Base-by-base conservation (phyloP, 2,797 vertebrate genomes). In the Ammospiza maritima region DNA sequence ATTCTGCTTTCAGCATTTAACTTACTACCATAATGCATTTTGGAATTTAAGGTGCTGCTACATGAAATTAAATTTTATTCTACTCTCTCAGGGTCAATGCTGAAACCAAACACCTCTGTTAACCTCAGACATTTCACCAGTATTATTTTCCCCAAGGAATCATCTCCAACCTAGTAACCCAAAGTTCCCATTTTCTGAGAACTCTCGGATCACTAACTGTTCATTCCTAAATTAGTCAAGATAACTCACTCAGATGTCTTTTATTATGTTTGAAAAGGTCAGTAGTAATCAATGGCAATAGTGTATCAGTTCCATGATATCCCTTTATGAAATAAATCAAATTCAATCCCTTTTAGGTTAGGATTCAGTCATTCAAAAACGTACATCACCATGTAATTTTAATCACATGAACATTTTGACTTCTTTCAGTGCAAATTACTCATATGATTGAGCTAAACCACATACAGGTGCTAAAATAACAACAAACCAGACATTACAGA, bases 181-280 rank as follows among this genome's bases (percentile, higher is more conserved):
- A 53, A 76, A 73, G 72, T 90, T 88, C 73, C 38, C 67, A 81
- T 93, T 96, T 92, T 53, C 78, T 53, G 16, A 83, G 34, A 81
- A 72, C 32, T 78, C 60, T 86, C 11, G 13, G 40, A 77, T 95
- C 73, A 81, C 58, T 78, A 92, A 90, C 8, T 82, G 47, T 54
- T 95, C 60, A 81, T 72, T 80, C 72, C 56, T 88, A 93, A 90
- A 74, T 95, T 94, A 93, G 92, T 92, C 82, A 88, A 17, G 86
- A 77, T 89, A 91, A n/a, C 58, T 91, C 73, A 34, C n/a, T 91
- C 61, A 84, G 32, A 83, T 69, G 25, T 21, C 53, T 96, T 94
- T 92, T 89, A 75, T 67, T 70, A 47, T 58, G 57, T 42, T 76
- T 94, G 67, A 90, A 89, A 95, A 89, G 70, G 64, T 51, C 66